These are phyloP conservation scores for Aix galericulata DNA, from an alignment of 2,113 vertebrate species.

Conservation along the genomic window DNA sequence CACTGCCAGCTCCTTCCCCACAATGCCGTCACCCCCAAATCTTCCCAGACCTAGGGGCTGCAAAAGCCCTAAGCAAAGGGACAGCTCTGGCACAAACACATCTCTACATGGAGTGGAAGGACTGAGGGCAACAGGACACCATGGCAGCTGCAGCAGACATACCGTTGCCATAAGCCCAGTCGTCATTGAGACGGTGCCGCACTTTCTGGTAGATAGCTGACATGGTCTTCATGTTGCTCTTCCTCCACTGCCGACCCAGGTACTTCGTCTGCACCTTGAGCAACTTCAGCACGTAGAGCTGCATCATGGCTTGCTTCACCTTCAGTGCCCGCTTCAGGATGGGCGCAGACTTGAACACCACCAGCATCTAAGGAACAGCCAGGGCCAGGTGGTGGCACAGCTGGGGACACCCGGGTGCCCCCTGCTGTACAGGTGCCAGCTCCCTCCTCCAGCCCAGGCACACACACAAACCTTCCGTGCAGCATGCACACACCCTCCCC, in stretches of 20 bases:
- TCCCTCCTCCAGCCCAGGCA: background rate
- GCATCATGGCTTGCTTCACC: slow-evolving; percentile 99
- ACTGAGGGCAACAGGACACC: rapidly evolving
- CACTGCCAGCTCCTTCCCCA: rapidly evolving
- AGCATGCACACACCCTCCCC: rapidly evolving
- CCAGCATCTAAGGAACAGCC: slow-evolving; percentile 86
- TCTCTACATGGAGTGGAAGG: rapidly evolving
- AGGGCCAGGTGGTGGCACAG: background rate
- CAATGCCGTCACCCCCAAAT: background rate
- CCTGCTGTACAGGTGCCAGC: background rate
- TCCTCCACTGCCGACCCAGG: slow-evolving; percentile 96
- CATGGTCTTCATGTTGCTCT: slow-evolving; percentile 99
- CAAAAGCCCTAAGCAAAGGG: background rate
- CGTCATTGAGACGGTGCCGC: slow-evolving; percentile 94
- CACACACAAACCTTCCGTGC: too few species aligned
- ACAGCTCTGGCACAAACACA: rapidly evolving
- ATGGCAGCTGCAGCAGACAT: background rate
- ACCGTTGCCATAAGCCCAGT: slow-evolving; percentile 98
- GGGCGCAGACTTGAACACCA: slow-evolving; percentile 98
- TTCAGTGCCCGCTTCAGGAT: slow-evolving; percentile 98
- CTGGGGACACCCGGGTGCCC: rapidly evolving
- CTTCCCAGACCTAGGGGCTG: background rate
- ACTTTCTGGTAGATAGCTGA: slow-evolving; percentile 99
- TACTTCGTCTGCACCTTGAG: slow-evolving; percentile 99
- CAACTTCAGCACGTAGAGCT: slow-evolving; percentile 95